These are phyloP conservation scores for Ceratothoa steindachneri DNA, from an alignment of 2,888 invertebrate genomes.

Conservation along the genomic window DNA sequence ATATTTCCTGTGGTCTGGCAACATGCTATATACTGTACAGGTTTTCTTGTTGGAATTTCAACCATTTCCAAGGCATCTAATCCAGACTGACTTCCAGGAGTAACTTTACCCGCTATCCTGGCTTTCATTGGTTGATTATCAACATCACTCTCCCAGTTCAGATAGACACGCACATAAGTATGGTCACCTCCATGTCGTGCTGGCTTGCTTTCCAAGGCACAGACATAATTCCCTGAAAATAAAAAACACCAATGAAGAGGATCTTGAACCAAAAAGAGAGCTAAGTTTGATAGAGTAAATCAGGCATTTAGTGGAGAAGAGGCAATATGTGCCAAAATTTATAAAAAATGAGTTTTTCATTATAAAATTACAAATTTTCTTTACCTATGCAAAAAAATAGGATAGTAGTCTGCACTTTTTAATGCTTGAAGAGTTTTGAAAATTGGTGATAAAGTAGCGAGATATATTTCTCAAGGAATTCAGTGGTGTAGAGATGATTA, in stretches of 20 bases:
- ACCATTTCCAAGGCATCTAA: constrained; percentile 64
- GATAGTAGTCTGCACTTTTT: no score
- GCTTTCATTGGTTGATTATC: constrained; percentile 58
- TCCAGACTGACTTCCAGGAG: constrained; percentile 64
- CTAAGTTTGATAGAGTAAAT: no score
- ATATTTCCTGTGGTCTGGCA: constrained; percentile 53
- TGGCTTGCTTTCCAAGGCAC: constrained; percentile 63
- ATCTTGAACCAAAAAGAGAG: background rate
- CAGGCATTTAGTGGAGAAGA: no score
- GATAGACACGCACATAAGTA: constrained; percentile 65
- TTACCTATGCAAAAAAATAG: no score
- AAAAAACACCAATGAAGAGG: no score
- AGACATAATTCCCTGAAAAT: constrained; percentile 62
- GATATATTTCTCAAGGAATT: no score
- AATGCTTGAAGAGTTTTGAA: no score
- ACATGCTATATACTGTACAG: constrained; percentile 55
- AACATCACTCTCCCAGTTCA: constrained; percentile 64
- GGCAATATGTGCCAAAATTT: no score
- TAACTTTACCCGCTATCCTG: constrained; percentile 69
- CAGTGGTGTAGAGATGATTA: no score
- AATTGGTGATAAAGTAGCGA: no score
- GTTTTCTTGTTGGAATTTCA: constrained; percentile 63
- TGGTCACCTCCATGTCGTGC: constrained; percentile 53
- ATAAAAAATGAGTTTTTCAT: background rate
- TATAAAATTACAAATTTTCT: background rate